Evolutionary conservation across 2,113 vertebrate genomes (phyloP), one percentile per base, ranked within the genome.

Genomic region (Psammodynastes pulverulentus): DNA sequence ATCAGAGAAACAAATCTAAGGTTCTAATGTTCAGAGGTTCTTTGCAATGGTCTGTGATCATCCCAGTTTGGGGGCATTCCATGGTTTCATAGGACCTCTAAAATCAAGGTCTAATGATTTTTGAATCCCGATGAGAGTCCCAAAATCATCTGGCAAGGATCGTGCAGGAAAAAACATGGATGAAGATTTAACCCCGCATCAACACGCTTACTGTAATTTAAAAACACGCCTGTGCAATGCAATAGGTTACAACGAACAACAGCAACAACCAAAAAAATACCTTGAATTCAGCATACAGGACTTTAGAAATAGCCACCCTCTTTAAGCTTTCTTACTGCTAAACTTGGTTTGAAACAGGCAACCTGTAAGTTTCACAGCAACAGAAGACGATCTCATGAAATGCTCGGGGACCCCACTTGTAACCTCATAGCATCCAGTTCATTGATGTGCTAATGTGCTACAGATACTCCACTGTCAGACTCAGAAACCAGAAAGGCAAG

Each of bases 351-450:
- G 94, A 96, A 97, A 95, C 94, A 97, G 97, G 95, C 94, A 97
- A 96, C 95, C 97, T 96, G 95, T 95, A 97, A 97, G 97, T 95
- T 96, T 95, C 96, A 93, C 96, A 96, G 95, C 95, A 97, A 96
- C 95, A 96, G 96, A 96, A 96, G 96, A 97, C 94, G 96, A 97
- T 95, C 96, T 97, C 97, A 97, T 95, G 96, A 97, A 96, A 96
- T 96, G 96, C 96, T 95, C 96, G 94, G 95, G 96, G 96, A 97
- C 95, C 95, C 95, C 94, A 48, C 24, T 49, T 54, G 0, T 94
- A 96, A 94, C 94, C 94, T 96, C 96, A 87, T 93, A 93, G 90
- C 93, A 92, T 95, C 95, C 95, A 8, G 93, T 96, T 96, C 96
- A 96, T 3, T 95, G 96, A 93, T 88, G 95, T 9, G 9, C 90